Conservation (phyloP, 2,888 invertebrate genomes). For the Apodemia mormo region DNA sequence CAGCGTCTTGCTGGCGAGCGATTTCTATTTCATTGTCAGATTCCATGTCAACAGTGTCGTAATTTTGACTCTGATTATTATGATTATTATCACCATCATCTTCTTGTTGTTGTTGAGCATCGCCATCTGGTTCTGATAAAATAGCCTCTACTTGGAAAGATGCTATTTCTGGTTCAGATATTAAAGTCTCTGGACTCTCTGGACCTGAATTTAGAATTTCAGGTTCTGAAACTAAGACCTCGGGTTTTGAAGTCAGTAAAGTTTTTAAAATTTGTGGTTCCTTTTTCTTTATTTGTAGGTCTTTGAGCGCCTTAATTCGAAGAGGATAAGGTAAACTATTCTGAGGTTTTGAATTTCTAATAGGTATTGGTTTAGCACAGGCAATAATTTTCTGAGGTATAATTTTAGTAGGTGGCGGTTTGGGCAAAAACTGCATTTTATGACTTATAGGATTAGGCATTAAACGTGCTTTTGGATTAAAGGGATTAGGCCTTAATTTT, state of each 20-base stretch:
- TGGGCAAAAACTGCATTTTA: conserved; percentile 67
- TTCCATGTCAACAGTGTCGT: conserved; percentile 76
- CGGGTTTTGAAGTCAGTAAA: conserved; percentile 70
- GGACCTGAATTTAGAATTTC: conserved; percentile 77
- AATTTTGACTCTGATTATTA: conserved; percentile 62
- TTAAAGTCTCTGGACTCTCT: conserved; percentile 75
- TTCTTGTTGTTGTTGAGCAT: conserved; percentile 49
- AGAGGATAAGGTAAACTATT: conserved; percentile 73
- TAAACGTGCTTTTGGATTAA: conserved; percentile 73
- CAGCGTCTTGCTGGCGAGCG: conserved; percentile 56
- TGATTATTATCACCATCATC: conserved; percentile 49
- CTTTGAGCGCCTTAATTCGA: conserved; percentile 76
- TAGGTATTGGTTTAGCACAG: conserved; percentile 68
- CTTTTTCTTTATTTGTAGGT: conserved; percentile 75
- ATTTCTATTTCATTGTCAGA: conserved; percentile 78
- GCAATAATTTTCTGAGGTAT: conserved; percentile 54
- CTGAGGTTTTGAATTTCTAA: conserved; percentile 60
- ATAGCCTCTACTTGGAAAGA: conserved; percentile 78
- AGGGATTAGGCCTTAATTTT: conserved; percentile 74
- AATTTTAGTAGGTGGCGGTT: conserved; percentile 57
- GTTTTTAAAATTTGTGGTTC: conserved; percentile 79
- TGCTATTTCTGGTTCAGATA: conserved; percentile 77
- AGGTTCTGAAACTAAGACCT: conserved; percentile 72
- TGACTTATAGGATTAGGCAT: conserved; percentile 77
- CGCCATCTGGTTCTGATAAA: conserved; percentile 70